These are phyloP conservation scores for Pachyuromys duprasi DNA, from an alignment of 2,797 vertebrate genomes.

Conservation along the genomic window DNA sequence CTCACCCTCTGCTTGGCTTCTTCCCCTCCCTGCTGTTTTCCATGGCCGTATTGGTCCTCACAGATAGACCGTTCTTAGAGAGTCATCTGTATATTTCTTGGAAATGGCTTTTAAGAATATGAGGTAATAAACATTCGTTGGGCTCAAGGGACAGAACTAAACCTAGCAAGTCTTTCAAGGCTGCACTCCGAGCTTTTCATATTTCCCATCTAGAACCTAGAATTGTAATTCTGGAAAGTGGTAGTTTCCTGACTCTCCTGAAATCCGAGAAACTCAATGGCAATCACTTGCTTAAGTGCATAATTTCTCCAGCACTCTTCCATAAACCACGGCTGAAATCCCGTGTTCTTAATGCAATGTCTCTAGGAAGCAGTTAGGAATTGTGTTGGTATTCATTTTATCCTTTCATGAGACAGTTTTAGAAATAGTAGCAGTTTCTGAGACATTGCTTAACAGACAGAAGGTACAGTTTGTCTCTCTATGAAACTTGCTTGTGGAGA, in stretches of 20 bases:
- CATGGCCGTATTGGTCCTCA: not conserved
- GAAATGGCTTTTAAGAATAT: slow-evolving; percentile 35
- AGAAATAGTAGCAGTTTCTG: not conserved
- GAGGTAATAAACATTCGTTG: slow-evolving; percentile 1
- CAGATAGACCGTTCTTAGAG: not conserved
- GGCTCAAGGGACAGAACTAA: not conserved
- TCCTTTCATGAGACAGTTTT: slow-evolving; percentile 1
- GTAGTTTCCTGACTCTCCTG: slow-evolving; percentile 18
- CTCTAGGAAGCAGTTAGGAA: not conserved
- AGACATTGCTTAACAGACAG: not conserved
- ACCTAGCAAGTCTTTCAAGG: slow-evolving; percentile 26
- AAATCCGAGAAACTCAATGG: slow-evolving; percentile 43
- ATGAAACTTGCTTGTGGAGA: not conserved
- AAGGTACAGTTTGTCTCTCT: not conserved
- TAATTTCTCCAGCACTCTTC: not conserved
- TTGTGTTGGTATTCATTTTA: not conserved
- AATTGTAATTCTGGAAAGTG: not conserved
- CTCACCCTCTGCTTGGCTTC: not conserved
- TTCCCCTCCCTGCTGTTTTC: no score
- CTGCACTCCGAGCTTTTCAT: not conserved
- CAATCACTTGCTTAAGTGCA: slow-evolving; percentile 3
- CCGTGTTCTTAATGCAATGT: not conserved
- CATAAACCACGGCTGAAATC: not conserved
- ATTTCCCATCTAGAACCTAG: not conserved
- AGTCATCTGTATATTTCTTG: not conserved